Base-by-base conservation (phyloP, 2,888 invertebrate species). In the Unio pictorum region DNA sequence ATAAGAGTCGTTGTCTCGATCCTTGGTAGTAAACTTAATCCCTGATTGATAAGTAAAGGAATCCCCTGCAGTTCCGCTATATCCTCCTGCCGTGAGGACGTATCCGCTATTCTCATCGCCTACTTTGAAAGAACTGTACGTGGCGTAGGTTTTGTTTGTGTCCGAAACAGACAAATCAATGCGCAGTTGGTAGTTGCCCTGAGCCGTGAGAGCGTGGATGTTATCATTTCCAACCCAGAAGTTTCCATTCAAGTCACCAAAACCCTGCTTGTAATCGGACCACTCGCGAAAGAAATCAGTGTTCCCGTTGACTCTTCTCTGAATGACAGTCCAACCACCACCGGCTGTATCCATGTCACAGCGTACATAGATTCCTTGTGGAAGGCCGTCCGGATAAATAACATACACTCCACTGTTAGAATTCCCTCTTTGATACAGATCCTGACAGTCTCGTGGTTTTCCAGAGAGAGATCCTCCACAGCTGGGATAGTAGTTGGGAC, bases 141-240 rank as follows among this genome's bases (percentile, higher is more conserved):
- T 45, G 20, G 74, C 74, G 60, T 67, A 74, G 26, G 66, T 64
- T 7, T 26, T 20, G 45, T 68, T 66, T 34, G 66, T 69, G 11
- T 71, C 55, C 64, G 62, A 66, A 61, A 68, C 68, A 54, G 55
- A 66, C 58, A 74, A 54, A 28, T 74, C 71, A 6, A 71, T 61
- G 20, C 71, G 60, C 8, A 74, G 23, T 63, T 71, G 68, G 61
- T 59, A 54, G 15, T 62, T 34, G 28, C 63, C 70, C 20, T 23
- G 5, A 17, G 18, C 55, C 6, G 66, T 55, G 55, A 73, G 57
- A 17, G 57, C 15, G 60, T 67, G 57, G 8, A 70, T 26, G 20
- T 65, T 55, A 20, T 70, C 70, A 60, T 67, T 69, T 11, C 73
- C 73, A 62, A 70, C 62, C 70, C 70, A 73, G 61, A 66, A 73